Evolutionary conservation across 2,113 vertebrate genomes (phyloP).

Genomic region (Phoxinus phoxinus): DNA sequence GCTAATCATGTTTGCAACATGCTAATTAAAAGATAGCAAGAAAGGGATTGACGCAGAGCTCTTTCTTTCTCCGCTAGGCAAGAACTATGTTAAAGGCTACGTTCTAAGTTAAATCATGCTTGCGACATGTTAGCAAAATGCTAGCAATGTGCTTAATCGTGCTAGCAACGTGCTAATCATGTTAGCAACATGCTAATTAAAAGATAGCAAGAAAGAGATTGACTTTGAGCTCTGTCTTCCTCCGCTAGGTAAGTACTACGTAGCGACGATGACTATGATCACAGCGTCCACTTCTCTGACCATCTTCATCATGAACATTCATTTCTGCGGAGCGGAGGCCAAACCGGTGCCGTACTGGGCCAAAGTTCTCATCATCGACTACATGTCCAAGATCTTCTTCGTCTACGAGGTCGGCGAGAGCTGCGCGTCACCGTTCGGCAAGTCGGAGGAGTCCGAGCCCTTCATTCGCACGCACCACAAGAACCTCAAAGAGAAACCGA

Average conservation of each 20-base stretch:
- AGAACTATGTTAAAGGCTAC: too few relatives aligned
- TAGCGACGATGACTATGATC: conserved; percentile 97
- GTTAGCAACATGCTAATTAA: too few relatives aligned
- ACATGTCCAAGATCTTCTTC: conserved; percentile 95
- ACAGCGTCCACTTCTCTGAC: conserved; percentile 95
- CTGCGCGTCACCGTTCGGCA: conserved; percentile 72
- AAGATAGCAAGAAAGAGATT: not conserved
- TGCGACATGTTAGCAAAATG: too few relatives aligned
- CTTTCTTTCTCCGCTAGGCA: too few relatives aligned
- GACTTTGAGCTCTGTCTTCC: not conserved
- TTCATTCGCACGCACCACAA: conserved; percentile 50
- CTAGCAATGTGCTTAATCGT: too few relatives aligned
- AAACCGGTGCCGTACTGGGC: conserved; percentile 95
- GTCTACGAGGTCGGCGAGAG: conserved; percentile 98
- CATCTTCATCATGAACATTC: conserved; percentile 99
- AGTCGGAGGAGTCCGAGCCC: conserved; percentile 5
- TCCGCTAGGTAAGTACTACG: conserved; percentile 93
- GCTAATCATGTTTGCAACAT: too few relatives aligned
- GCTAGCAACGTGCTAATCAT: too few relatives aligned
- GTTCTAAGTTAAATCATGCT: too few relatives aligned
- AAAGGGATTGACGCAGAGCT: too few relatives aligned
- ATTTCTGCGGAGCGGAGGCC: conserved; percentile 94
- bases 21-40: too few relatives aligned
- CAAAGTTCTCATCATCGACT: conserved; percentile 91
- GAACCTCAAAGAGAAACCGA: conserved; percentile 60